These are phyloP conservation scores for Ptycholaimellus sp. DNA, from an alignment of 2,888 invertebrate genomes.

Conservation along the genomic window DNA sequence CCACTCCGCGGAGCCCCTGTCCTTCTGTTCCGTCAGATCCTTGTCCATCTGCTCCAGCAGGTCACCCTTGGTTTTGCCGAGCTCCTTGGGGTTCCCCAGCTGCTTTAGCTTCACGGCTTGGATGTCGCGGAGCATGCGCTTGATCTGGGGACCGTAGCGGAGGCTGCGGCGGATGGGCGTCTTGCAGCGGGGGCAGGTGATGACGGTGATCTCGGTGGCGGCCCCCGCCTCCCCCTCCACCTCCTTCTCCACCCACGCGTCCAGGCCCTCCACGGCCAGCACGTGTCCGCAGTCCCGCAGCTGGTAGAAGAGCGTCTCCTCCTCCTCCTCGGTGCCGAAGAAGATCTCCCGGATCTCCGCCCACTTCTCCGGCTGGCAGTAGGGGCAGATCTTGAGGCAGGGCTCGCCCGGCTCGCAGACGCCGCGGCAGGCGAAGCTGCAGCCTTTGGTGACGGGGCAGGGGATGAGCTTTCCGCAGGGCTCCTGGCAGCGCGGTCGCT, in stretches of 20 bases:
- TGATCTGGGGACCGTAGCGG: no score
- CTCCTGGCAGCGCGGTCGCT: conserved; percentile 25
- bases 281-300: conserved; percentile 24
- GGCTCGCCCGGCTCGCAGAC: conserved; percentile 46
- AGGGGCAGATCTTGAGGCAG: conserved; percentile 39
- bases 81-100: no score
- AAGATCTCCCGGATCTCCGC: conserved; percentile 21
- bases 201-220: conserved; percentile 4
- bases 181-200: conserved; percentile 31
- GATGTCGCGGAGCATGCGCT: no score
- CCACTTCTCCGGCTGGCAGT: conserved; percentile 31
- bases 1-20: no score
- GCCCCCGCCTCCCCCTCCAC: no score
- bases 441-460: conserved; percentile 31
- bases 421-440: conserved; percentile 40
- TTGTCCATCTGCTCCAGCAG: no score
- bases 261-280: conserved; percentile 27
- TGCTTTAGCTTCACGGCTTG: no score
- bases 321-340: conserved; percentile 34
- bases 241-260: no score
- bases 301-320: conserved; percentile 20
- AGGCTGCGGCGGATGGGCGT: conserved; percentile 36
- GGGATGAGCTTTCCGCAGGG: conserved; percentile 22
- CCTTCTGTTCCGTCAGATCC: no score
- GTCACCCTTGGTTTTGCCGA: no score